These are phyloP conservation scores for Nylanderia fulva DNA, from an alignment of 1,140 invertebrate genomes.

Conservation along the genomic window DNA sequence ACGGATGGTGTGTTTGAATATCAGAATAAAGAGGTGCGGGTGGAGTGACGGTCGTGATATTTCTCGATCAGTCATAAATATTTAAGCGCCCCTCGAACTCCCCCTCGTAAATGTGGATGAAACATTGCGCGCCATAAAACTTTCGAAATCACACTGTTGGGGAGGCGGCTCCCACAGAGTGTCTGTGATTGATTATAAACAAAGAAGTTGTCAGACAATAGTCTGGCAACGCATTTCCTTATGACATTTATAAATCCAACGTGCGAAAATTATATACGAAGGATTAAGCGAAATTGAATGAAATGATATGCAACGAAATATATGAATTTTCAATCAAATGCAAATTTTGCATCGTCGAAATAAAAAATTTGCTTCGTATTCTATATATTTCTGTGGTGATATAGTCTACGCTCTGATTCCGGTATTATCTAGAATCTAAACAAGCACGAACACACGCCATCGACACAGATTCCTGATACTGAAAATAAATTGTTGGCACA, in stretches of 20 bases:
- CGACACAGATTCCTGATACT: neutral
- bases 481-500: neutral
- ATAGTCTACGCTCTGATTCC: neutral
- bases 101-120: conserved; percentile 55
- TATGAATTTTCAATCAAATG: neutral
- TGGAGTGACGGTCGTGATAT: conserved; percentile 39
- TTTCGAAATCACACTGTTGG: conserved; percentile 52
- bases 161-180: neutral
- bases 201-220: conserved; percentile 33
- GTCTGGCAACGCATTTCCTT: neutral
- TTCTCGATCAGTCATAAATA: conserved; percentile 58
- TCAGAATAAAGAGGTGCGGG: conserved; percentile 37
- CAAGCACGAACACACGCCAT: neutral
- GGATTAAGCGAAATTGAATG: neutral
- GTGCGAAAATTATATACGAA: neutral
- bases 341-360: neutral
- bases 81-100: conserved; percentile 40
- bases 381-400: neutral
- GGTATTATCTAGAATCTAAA: neutral
- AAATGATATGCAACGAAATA: too few relatives aligned
- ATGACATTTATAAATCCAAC: neutral
- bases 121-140: conserved; percentile 54
- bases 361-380: neutral
- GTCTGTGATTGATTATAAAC: conserved; percentile 58
- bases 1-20: conserved; percentile 41